Percentiles rank a stretch among this genome's conserved stretches.
Evolutionary conservation across 1,140 invertebrate species (phyloP).

Genomic region (Drosophila equinoxialis): DNA sequence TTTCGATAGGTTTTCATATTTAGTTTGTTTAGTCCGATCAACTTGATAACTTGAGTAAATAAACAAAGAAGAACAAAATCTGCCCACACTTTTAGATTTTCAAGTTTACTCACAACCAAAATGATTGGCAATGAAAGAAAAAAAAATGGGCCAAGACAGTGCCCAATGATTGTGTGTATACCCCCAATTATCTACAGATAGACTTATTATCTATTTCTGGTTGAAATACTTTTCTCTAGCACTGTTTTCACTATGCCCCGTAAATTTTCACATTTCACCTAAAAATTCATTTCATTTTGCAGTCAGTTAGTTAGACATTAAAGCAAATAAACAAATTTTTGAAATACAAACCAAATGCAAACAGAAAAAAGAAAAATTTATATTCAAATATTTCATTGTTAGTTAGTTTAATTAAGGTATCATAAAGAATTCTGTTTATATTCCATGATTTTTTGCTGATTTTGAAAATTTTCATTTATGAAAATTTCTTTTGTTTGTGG

Average conservation of each 20-base stretch:
- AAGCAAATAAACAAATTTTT: constrained; percentile 48
- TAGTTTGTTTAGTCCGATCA: constrained; percentile 64
- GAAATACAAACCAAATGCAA: constrained; percentile 20
- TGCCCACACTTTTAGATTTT: not conserved
- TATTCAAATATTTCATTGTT: constrained; percentile 31
- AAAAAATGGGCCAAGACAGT: too few species aligned
- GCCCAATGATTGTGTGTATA: not conserved
- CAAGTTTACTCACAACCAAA: not conserved
- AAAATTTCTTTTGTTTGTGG: too few species aligned
- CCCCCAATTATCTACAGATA: not conserved
- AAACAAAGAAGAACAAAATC: constrained; percentile 23
- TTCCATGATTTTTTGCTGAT: constrained; percentile 4
- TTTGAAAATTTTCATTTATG: not conserved
- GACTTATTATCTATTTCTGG: constrained; percentile 21
- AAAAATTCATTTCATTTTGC: constrained; percentile 24
- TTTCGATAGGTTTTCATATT: constrained; percentile 31
- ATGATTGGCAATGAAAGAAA: too few species aligned
- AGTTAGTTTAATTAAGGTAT: constrained; percentile 39
- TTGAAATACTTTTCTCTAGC: not conserved
- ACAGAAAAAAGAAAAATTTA: not conserved
- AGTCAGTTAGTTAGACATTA: constrained; percentile 24
- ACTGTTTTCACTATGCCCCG: not conserved
- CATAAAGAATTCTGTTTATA: constrained; percentile 2
- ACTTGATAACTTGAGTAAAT: constrained; percentile 74
- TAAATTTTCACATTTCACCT: not conserved